phyloP scores from a whole-genome alignment of 92 coral and sea anemone species.

The Hydrozoanthus gracilis region DNA sequence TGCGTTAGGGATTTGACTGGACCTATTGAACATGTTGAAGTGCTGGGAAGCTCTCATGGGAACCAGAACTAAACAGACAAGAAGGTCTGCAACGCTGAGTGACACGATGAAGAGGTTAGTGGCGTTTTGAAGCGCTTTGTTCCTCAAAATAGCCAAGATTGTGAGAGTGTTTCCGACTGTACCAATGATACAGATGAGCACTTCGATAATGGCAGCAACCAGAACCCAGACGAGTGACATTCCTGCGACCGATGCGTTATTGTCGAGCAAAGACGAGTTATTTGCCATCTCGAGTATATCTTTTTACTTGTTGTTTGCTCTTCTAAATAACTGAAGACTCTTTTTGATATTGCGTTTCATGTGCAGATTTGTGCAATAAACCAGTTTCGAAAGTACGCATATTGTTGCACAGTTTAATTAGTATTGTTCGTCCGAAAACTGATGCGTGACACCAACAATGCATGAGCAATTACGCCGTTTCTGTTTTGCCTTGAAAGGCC shows the following conservation, averaged over 20 bases:
- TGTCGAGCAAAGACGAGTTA: slow-evolving; percentile 4
- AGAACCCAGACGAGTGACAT: slow-evolving; percentile 66
- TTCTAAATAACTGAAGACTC: background rate
- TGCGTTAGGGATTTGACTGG: slow-evolving; percentile 54
- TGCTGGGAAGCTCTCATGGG: slow-evolving; percentile 95
- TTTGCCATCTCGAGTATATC: background rate
- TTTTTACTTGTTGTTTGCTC: background rate
- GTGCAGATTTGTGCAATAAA: background rate
- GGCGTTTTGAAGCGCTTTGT: slow-evolving; percentile 76
- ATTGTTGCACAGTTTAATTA: no score
- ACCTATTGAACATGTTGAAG: slow-evolving; percentile 53
- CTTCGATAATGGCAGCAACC: slow-evolving; percentile 80
- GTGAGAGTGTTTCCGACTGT: slow-evolving; percentile 80
- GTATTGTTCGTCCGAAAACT: no score
- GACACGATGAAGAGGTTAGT: slow-evolving; percentile 83
- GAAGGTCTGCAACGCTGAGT: slow-evolving; percentile 79
- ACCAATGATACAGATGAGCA: slow-evolving; percentile 67
- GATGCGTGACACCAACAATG: no score
- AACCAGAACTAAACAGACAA: slow-evolving; percentile 79
- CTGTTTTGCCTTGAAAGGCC: no score
- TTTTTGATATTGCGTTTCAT: background rate
- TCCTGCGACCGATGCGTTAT: slow-evolving; percentile 31
- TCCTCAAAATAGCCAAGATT: slow-evolving; percentile 70
- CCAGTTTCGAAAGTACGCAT: no score
- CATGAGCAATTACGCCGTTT: no score